Evolutionary conservation across 2,113 vertebrate species (phyloP).

Genomic region (Takifugu bimaculatus): DNA sequence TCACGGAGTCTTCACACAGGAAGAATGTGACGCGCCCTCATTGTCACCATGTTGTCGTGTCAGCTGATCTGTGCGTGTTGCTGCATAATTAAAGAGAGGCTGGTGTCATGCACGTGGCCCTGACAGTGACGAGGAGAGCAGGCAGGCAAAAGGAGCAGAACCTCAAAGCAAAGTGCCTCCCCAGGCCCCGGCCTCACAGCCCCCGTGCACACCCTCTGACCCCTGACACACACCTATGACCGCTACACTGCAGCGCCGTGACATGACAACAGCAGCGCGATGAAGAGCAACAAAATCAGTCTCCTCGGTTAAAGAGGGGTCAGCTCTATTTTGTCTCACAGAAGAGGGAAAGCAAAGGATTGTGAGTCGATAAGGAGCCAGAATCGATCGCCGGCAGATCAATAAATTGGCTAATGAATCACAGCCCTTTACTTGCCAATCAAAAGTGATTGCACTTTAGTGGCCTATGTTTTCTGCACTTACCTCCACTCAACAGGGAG

Average conservation of each 20-base stretch:
- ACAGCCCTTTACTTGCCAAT: constrained; percentile 55
- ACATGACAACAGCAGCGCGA: constrained; percentile 19
- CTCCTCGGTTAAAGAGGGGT: constrained; percentile 1
- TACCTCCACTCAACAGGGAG: constrained; percentile 23
- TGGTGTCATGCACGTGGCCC: constrained; percentile 60
- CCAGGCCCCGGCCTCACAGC: constrained; percentile 1
- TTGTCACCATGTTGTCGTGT: constrained; percentile 59
- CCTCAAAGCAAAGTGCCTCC: constrained; percentile 13
- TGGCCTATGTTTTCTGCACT: constrained; percentile 43
- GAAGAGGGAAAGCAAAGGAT: constrained; percentile 49
- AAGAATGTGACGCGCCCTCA: constrained; percentile 39
- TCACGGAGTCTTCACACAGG: constrained; percentile 40
- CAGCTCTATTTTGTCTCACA: constrained; percentile 20
- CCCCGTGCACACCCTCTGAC: constrained; percentile 5
- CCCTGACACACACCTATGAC: constrained; percentile 21
- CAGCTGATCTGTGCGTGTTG: constrained; percentile 53
- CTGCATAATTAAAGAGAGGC: constrained; percentile 72
- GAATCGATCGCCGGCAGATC: constrained; percentile 57
- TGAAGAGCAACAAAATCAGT: constrained; percentile 24
- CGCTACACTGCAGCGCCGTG: constrained; percentile 11
- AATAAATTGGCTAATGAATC: constrained; percentile 56
- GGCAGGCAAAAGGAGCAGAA: constrained; percentile 11
- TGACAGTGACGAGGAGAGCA: constrained; percentile 41
- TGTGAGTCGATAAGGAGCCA: constrained; percentile 40
- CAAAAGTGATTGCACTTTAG: constrained; percentile 59